Base-by-base conservation (phyloP, 2,797 vertebrate genomes). In the Dendrocincla tyrannina region DNA sequence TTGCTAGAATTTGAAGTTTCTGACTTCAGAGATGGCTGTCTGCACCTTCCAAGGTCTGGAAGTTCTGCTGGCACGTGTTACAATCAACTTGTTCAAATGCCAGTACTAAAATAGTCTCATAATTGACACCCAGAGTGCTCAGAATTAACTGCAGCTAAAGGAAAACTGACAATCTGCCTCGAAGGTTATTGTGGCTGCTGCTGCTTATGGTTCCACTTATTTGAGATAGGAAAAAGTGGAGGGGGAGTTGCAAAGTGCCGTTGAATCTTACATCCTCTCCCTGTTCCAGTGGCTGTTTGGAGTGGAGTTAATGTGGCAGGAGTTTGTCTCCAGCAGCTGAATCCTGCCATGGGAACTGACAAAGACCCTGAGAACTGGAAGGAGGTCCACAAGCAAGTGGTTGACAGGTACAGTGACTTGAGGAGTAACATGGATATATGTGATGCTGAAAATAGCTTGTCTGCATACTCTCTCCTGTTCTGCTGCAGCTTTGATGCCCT, bases 221-320 rank as follows among this genome's bases (percentile, higher is more conserved):
- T 33, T 62, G 56, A 7, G 27, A 11, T 10, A 9, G 42, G 32
- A 41, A 39, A 23, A 41, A n/a, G 50, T 19, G 41, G 22, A 78
- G 7, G 33, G 10, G 11, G 17, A 20, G 14, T 53, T 28, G 7
- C 44, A 16, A 59, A 33, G 9, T 33, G 42, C 46, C 73, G 0
- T 27, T 66, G 33, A 63, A 70, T 19, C 32, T 91, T 55, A 32
- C 0, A 1, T 39, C 7, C 28, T 47, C 18, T 39, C 28, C 78
- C 49, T 93, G 10, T 80, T 93, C 6, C 92, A 99, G 99, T 99
- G 94, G 98, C 99, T 15, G 99, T 99, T 67, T 99, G 99, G 99
- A 99, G 99, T 0, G 99, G 99, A 0, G 97, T 99, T 3, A 99
- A 99, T 0, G 99, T 99, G 50, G 99, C 99, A 3, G 99, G 99